A percentile compares a stretch with the other conserved stretches of the same genome.
Evolutionary conservation across 2,113 vertebrate genomes (phyloP).

Genomic region (Australoheros scitulus): DNA sequence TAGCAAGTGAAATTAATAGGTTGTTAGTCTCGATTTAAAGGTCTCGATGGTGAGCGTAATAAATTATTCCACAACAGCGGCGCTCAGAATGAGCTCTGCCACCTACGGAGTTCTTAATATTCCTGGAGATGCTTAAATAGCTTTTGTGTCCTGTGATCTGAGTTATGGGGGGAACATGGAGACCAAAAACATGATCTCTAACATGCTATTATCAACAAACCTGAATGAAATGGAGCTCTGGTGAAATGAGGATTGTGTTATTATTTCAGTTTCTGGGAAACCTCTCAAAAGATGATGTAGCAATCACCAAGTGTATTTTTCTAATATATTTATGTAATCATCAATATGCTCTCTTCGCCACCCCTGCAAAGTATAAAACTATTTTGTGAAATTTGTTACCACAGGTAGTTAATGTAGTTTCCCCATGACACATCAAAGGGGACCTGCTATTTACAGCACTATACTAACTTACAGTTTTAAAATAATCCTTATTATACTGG

Average conservation of each 20-base stretch:
- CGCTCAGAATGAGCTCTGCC: background rate
- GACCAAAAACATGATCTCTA: background rate
- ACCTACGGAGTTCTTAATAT: background rate
- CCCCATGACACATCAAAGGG: too few relatives aligned
- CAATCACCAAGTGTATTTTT: background rate
- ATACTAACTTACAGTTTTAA: too few relatives aligned
- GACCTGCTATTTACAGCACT: too few relatives aligned
- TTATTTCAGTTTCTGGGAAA: background rate
- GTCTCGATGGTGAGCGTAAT: background rate
- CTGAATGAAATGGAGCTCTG: background rate
- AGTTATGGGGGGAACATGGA: background rate
- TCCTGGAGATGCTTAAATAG: background rate
- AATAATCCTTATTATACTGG: too few relatives aligned
- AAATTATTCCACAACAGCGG: background rate
- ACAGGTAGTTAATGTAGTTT: too few relatives aligned
- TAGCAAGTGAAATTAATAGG: background rate
- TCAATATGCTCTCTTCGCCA: background rate
- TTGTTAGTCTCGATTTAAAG: background rate
- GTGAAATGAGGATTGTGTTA: background rate
- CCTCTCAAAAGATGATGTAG: background rate
- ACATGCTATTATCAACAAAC: background rate
- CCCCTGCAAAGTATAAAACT: background rate
- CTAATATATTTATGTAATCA: background rate
- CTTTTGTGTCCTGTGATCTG: background rate
- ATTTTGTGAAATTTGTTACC: too few relatives aligned